Evolutionary conservation across 2,797 vertebrate species (phyloP).

Genomic region (Oryzias sinensis): DNA sequence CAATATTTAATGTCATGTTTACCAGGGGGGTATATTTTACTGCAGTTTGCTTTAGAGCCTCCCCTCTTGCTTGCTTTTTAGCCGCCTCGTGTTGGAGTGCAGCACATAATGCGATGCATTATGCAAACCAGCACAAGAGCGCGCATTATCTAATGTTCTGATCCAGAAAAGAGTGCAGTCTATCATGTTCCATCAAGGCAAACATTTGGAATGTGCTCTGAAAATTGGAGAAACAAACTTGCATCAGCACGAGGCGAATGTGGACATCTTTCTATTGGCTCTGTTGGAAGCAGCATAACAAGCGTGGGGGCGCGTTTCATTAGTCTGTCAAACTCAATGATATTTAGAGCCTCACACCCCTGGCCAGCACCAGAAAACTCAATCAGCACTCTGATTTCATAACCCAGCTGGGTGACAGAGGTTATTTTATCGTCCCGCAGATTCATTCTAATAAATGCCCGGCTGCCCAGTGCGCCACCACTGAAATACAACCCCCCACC

Average conservation of each 20-base stretch:
- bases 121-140: conserved; percentile 27
- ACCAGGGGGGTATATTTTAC: conserved; percentile 66
- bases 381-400: conserved; percentile 89
- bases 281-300: conserved; percentile 42
- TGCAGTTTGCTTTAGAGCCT: conserved; percentile 59
- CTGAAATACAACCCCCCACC: conserved; percentile 67
- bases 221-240: conserved; percentile 10
- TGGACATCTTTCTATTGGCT: conserved; percentile 32
- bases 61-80: conserved; percentile 24
- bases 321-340: conserved; percentile 81
- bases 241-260: conserved; percentile 12
- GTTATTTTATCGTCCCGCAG: conserved; percentile 85
- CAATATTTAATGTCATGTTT: conserved; percentile 73
- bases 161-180: conserved; percentile 20
- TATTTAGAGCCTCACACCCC: conserved; percentile 74
- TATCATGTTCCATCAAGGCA: conserved; percentile 18
- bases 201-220: conserved; percentile 11
- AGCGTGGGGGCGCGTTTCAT: conserved; percentile 74
- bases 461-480: conserved; percentile 48
- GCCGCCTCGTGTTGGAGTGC: conserved; percentile 35
- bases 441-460: conserved; percentile 79
- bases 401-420: conserved; percentile 84
- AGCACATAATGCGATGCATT: conserved; percentile 44
- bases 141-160: conserved; percentile 36
- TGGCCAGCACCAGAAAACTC: conserved; percentile 74